Conservation (phyloP, 2,113 vertebrate species). For the Bos indicus region DNA sequence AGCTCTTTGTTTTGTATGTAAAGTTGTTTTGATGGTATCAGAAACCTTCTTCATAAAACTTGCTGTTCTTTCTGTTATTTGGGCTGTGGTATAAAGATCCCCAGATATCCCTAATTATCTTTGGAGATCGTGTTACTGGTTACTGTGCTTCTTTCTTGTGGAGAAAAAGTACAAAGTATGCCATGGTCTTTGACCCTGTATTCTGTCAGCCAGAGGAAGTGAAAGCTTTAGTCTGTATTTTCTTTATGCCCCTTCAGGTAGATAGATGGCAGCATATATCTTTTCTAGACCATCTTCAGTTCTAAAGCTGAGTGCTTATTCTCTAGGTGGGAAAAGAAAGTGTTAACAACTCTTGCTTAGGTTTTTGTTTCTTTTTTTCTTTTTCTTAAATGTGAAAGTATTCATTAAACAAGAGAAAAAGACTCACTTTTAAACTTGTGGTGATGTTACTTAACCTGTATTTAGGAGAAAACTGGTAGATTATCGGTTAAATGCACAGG, state of each 20-base stretch:
- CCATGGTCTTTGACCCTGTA: background rate
- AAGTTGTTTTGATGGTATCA: background rate
- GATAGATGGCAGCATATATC: constrained; percentile 61
- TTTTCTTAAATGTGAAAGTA: constrained; percentile 14
- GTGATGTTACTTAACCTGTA: background rate
- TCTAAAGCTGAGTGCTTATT: background rate
- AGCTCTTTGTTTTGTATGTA: background rate
- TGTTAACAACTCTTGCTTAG: background rate
- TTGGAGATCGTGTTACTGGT: background rate
- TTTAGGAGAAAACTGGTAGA: background rate
- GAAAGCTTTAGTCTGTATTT: background rate
- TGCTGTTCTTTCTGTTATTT: background rate
- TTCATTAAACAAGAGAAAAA: constrained; percentile 28
- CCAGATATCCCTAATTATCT: background rate
- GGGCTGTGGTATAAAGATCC: background rate
- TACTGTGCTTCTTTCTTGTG: background rate
- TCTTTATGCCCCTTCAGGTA: background rate
- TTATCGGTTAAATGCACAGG: background rate
- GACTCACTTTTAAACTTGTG: background rate
- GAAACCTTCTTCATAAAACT: background rate
- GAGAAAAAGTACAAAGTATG: background rate
- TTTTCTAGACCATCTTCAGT: background rate
- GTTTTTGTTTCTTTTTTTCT: background rate
- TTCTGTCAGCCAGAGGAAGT: background rate
- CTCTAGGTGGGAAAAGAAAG: background rate